These are phyloP conservation scores for Neofelis nebulosa DNA, from an alignment of 2,113 vertebrate species.

Conservation along the genomic window DNA sequence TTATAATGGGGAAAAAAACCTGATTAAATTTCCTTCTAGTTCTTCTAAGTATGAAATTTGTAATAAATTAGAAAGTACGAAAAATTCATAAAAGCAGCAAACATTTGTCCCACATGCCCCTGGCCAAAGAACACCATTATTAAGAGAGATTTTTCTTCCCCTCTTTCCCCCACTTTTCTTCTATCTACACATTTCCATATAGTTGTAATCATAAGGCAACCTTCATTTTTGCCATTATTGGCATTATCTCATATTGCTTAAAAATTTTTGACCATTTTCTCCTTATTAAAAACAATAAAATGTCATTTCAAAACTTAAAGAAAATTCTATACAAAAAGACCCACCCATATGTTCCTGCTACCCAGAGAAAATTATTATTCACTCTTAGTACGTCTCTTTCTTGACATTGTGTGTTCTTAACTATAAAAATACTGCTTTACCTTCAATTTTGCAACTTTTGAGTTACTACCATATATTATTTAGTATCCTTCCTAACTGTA, in stretches of 20 bases:
- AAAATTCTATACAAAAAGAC: neutral
- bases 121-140: neutral
- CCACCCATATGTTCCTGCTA: neutral
- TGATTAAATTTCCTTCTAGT: neutral
- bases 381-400: neutral
- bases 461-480: neutral
- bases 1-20: neutral
- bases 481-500: neutral
- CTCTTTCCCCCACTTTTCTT: neutral
- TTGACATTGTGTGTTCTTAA: neutral
- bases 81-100: neutral
- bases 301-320: neutral
- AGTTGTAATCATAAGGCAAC: neutral
- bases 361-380: neutral
- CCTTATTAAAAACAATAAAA: neutral
- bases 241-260: neutral
- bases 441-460: neutral
- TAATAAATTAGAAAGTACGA: neutral
- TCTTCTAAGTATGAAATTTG: conserved; percentile 7
- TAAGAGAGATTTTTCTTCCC: neutral
- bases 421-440: neutral
- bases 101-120: neutral
- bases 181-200: neutral
- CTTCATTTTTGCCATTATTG: neutral
- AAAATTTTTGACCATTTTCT: neutral